Base-by-base conservation (phyloP, 2,113 vertebrate species). In the Amazona vittata region DNA sequence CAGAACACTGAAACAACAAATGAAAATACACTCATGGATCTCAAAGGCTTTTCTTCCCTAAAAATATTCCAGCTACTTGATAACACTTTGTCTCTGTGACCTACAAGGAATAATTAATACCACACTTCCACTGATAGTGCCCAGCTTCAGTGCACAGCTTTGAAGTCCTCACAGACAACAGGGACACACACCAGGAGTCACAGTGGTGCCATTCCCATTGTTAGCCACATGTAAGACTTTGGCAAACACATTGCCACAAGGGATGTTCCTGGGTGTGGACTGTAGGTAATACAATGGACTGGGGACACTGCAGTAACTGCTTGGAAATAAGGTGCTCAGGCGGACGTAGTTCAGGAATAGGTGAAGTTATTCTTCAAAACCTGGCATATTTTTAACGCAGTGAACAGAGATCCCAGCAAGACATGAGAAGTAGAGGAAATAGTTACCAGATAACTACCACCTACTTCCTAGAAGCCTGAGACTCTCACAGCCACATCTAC, bases 1-100 rank as follows among this genome's bases (percentile, higher is more conserved):
- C n/a, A 95, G 83, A 96, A 88, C 80, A 86, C 12, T 94, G 90
- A 90, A 96, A 86, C 69, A 76, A 94, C 67, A 95, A 96, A 86
- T 76, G 41, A 86, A 84, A 93, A 92, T 33, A 68, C n/a, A 64
- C 15, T 37, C 67, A 12, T 3, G 49, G 46, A 79, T 60, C 77
- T 71, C 73, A 63, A 70, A 90, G 57, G 78, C 44, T 63, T 35
- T 84, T 75, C 63, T 63, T 47, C 64, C 74, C 53, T 60, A 47
- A 43, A 71, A 89, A 59, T 12, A 3, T 21, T 65, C 59, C 0
- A 1, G 29, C 63, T 91, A 62, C 63, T 63, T 33, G 39, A 3
- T 10, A 69, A 71, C 17, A 39, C 86, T 77, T 93, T 89, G 43
- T 15, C 86, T 77, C 92, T 89, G 43, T 15, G 18, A 62, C 44